These are phyloP conservation scores for Rhinolophus sinicus DNA, from an alignment of 2,113 vertebrate genomes.

Conservation along the genomic window DNA sequence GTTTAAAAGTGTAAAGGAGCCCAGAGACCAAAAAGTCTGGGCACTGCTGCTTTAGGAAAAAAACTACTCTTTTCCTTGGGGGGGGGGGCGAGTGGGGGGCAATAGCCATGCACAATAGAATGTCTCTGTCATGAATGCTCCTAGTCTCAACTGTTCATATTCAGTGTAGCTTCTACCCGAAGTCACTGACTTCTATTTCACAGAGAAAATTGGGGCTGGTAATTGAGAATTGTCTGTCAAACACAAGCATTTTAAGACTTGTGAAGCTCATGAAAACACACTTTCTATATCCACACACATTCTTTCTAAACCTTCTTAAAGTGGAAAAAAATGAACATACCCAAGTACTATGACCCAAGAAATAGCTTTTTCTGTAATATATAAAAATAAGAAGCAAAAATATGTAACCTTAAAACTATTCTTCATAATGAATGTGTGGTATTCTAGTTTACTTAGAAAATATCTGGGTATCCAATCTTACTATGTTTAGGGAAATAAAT, in stretches of 20 bases:
- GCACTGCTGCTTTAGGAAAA: background rate
- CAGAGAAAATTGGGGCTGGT: background rate
- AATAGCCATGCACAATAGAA: background rate
- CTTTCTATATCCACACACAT: background rate
- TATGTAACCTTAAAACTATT: background rate
- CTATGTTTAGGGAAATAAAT: background rate
- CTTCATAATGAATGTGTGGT: background rate
- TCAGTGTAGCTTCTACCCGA: background rate
- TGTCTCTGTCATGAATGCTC: background rate
- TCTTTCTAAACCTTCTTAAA: background rate
- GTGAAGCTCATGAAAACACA: background rate
- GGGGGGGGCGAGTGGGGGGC: too few species aligned
- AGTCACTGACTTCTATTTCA: constrained; percentile 16
- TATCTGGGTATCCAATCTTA: background rate
- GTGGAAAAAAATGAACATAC: background rate
- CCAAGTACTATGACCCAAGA: background rate
- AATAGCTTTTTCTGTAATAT: background rate
- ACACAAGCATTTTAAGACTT: background rate
- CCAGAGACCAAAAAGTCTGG: background rate
- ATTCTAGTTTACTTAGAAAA: background rate
- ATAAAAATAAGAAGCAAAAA: background rate
- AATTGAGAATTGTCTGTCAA: background rate
- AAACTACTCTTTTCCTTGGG: background rate
- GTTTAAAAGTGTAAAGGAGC: background rate
- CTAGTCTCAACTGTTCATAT: background rate